These are phyloP conservation scores for Cerastoderma edule DNA, from an alignment of 2,888 invertebrate genomes.

Conservation along the genomic window DNA sequence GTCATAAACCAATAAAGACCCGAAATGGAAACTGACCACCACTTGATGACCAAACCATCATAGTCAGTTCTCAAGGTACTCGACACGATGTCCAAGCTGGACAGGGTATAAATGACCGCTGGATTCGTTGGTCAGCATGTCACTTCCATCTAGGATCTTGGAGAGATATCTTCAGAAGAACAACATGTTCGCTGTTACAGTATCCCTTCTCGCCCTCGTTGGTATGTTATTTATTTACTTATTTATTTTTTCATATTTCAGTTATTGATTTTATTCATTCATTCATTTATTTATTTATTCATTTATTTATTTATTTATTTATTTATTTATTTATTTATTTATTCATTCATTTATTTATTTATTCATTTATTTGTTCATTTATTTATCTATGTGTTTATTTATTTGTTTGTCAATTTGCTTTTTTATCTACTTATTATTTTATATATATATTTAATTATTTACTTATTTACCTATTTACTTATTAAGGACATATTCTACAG, in stretches of 20 bases:
- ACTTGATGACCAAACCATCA: too few species aligned
- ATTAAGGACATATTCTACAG: too few species aligned
- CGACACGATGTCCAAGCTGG: constrained; percentile 3
- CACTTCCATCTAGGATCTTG: not conserved
- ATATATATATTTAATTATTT: too few species aligned
- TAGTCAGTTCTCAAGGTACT: constrained; percentile 14
- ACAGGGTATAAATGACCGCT: constrained; percentile 11
- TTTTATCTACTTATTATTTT: too few species aligned
- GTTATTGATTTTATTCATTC: not conserved
- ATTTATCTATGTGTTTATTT: too few species aligned
- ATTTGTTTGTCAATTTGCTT: too few species aligned
- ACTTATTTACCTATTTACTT: too few species aligned
- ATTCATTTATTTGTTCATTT: too few species aligned
- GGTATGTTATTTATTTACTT: not conserved
- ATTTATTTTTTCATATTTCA: not conserved
- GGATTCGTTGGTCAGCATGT: not conserved
- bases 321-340: not conserved
- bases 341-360: too few species aligned
- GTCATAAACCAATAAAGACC: too few species aligned
- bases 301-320: not conserved
- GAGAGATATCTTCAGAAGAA: too few species aligned
- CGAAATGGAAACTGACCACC: too few species aligned
- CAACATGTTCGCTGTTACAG: constrained; percentile 3
- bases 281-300: not conserved
- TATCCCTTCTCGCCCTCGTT: not conserved